Base-by-base conservation (phyloP, 2,797 vertebrate species). In the Mormyrus proboscirostris region DNA sequence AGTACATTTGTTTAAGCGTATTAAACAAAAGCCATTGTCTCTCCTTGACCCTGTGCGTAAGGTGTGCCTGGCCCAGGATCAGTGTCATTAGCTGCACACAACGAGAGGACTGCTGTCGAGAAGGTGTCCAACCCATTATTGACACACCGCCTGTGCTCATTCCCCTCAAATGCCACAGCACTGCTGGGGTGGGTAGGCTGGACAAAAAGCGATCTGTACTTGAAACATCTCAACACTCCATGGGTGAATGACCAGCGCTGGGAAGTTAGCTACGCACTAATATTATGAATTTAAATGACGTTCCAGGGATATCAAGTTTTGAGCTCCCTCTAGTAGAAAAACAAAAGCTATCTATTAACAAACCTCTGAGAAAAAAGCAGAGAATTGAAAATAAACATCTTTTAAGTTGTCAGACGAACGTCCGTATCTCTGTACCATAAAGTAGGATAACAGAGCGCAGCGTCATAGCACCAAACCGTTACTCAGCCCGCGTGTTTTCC, bases 341-440 rank as follows among this genome's bases (percentile, higher is more conserved):
- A 84, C 82, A 29, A 84, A 83, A 49, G 9, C 44, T 29, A 84
- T 84, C n/a, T 84, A 84, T 84, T 84, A 22, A 79, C 73, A 47
- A 44, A 41, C 38, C 73, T 44, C 41, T 44, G 41, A 79, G 16
- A 79, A 79, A 79, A 79, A 47, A 47, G 19, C 41, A 2, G 38
- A n/a, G 14, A 47, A n/a, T 8, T 3, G 73, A 79, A 79, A 79
- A 44, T 79, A 79, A 79, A 79, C 38, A 47, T 79, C 73, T 79
- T n/a, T 79, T 79, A 41, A 79, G 73, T 38, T 41, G 41, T 79
- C 38, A 79, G 73, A 44, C 7, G 4, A 79, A 79, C 16, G 41
- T 0, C 73, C n/a, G 41, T 7, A 79, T 79, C 82, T 51, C n/a
- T 51, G 44, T 25, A 19, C 8, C 44, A 1, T 14, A 1, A 9